Conservation (phyloP, 2,113 vertebrate genomes). For the Bos indicus region DNA sequence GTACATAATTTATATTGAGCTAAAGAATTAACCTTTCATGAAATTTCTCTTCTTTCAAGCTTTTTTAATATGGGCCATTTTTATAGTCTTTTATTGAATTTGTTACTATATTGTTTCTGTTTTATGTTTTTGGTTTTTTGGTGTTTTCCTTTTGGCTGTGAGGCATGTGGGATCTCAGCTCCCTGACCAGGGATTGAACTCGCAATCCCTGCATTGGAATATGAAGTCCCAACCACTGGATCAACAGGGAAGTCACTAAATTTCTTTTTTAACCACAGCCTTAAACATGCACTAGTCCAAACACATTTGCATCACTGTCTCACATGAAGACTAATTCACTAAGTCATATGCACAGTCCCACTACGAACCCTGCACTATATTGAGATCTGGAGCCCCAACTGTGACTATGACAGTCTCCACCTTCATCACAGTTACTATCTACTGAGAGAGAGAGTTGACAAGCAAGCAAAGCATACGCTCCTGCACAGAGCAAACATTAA, state of each 20-base stretch:
- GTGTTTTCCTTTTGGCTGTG: neutral
- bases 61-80: neutral
- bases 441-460: neutral
- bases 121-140: neutral
- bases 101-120: neutral
- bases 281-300: neutral
- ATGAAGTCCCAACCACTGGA: neutral
- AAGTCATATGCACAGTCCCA: neutral
- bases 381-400: neutral
- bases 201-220: neutral
- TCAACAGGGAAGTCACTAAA: neutral
- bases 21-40: conserved; percentile 10
- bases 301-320: neutral
- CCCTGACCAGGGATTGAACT: neutral
- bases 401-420: neutral
- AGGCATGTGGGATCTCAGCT: neutral
- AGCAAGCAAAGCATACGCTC: neutral
- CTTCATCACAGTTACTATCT: neutral
- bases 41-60: neutral
- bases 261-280: neutral
- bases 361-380: neutral
- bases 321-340: neutral
- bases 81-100: neutral
- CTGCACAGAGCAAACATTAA: neutral
- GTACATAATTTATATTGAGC: neutral